Evolutionary conservation across 2,113 vertebrate species (phyloP), one percentile per base, ranked within the genome.

Genomic region (Bubo blakistoni): DNA sequence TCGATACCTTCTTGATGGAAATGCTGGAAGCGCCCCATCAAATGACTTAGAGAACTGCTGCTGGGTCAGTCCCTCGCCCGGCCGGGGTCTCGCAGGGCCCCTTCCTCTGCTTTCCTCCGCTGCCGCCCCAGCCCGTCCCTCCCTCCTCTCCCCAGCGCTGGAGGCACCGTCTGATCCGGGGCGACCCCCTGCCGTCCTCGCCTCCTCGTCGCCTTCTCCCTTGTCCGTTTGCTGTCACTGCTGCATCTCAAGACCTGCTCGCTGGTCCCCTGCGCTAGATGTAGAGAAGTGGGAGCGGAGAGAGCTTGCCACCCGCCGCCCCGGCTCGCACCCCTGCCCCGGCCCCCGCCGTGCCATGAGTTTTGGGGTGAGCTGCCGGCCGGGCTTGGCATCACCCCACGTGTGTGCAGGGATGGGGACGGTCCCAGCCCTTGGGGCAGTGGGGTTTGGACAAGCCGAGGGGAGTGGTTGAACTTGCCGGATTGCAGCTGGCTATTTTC

Each of bases 1-100:
- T 99, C 18, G 99, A 99, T 98, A 99, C 99, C 97, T 99, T 99
- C 98, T 97, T 99, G 96, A 99, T 99, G 99, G 99, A 99, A 97
- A 99, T 99, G 99, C 98, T 99, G 96, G 99, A 99, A 96, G 99
- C 99, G 0, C 99, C 99, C 1, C 99, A 99, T 97, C 99, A 99
- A 98, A 98, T 99, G 98, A 99, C 99, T 98, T 99, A 99, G 69
- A 86, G 84, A 69, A 69, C 96, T 96, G 32, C 24, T 27, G 84
- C 85, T 36, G 94, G 90, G 82, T 94, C 90, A 65, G 90, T 90
- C 92, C 92, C 80, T 81, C 30, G 25, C 76, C 95, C 21, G 70
- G 88, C 70, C 10, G 52, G 94, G 96, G 94, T 57, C 70, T 72
- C 27, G 7, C 18, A 34, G 80, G 94, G 65, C 61, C 89, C 79